These are phyloP conservation scores for Threskiornis aethiopicus DNA, from an alignment of 2,797 vertebrate genomes.

Conservation along the genomic window DNA sequence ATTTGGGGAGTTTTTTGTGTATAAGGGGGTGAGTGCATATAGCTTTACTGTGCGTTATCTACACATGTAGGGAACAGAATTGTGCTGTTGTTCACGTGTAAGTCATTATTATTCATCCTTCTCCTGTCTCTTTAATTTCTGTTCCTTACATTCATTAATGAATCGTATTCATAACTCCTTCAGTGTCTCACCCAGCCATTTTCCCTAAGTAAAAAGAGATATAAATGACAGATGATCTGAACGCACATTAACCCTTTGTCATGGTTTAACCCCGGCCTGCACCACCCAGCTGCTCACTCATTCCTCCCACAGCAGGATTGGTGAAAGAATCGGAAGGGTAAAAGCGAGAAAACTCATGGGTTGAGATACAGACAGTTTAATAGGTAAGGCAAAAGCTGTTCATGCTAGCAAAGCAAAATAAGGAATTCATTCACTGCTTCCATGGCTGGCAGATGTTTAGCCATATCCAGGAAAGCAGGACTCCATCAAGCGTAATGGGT, in stretches of 20 bases:
- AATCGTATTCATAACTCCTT: not conserved
- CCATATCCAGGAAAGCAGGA: not conserved
- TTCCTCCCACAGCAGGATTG: not conserved
- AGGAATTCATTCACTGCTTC: not conserved
- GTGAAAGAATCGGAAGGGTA: not conserved
- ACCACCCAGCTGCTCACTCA: not conserved
- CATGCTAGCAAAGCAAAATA: not conserved
- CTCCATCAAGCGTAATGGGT: accelerated
- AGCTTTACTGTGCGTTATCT: not conserved
- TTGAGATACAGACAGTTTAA: not conserved
- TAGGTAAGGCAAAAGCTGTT: not conserved
- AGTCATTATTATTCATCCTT: not conserved
- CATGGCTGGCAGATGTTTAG: not conserved
- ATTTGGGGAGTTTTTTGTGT: not conserved
- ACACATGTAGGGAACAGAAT: not conserved
- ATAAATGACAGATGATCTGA: not conserved
- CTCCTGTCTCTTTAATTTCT: not conserved
- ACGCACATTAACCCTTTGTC: not conserved
- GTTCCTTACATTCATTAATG: not conserved
- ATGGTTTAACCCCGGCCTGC: not conserved
- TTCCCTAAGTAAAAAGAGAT: not conserved
- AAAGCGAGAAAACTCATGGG: not conserved
- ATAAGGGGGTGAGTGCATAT: not conserved
- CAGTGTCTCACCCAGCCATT: not conserved
- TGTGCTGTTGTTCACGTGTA: not conserved